Base-by-base conservation (phyloP, 2,797 vertebrate genomes). In the Oryzias dopingdopingensis region DNA sequence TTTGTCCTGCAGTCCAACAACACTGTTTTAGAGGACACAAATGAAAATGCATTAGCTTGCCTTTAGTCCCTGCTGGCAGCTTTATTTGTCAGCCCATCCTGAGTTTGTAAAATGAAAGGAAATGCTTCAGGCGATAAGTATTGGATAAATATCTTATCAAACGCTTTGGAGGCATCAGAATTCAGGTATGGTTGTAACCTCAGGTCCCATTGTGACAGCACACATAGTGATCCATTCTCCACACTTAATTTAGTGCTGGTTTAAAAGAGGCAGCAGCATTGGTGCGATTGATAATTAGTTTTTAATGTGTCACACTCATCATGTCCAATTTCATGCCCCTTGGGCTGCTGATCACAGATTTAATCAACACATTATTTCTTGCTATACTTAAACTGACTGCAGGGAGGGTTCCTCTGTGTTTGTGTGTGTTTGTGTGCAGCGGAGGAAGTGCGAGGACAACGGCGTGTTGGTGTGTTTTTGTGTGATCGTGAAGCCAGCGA, bases 241-340 rank as follows among this genome's bases (percentile, higher is more conserved):
- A 85, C 84, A 75, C 84, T 80, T 86, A 80, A 89, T 85, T 84
- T 79, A 80, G 52, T 50, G 74, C 80, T 72, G 64, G 29, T 84
- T 80, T 77, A 78, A 83, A 80, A 78, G 80, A 88, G 82, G 86
- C 87, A 86, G 86, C 84, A 78, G 82, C 74, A 84, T 81, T 57
- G 69, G 77, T 82, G 81, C 77, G 84, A 88, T 86, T 88, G 88
- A 86, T 89, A 86, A 90, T 91, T 88, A 84, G 80, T 84, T 88
- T 90, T 90, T 92, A 91, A 92, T 91, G 89, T 84, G 79, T 86
- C 86, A 80, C 85, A 90, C 85, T 89, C 87, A 90, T 92, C 87
- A 86, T 90, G 86, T 90, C 86, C 88, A 89, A 91, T 92, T 91
- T 88, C 87, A 91, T 89, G 88, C 77, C 84, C 86, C 85, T 87